Evolutionary conservation across 2,888 invertebrate species (phyloP).

Genomic region (Urechis unicinctus): DNA sequence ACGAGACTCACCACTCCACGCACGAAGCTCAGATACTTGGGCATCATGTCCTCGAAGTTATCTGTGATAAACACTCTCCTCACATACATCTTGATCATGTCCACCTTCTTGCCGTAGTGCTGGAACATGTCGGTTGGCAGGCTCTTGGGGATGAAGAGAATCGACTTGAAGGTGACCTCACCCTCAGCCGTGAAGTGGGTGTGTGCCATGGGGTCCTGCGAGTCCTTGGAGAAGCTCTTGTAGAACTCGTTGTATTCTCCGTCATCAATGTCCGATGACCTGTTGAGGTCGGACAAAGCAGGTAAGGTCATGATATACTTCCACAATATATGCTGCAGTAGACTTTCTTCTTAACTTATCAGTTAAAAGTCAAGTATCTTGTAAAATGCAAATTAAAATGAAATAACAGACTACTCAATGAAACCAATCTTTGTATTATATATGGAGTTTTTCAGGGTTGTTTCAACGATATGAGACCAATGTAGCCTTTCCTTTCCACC

Average conservation of each 20-base stretch:
- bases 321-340: no score
- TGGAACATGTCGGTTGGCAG: constrained; percentile 91
- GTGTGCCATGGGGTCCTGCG: constrained; percentile 73
- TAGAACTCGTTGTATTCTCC: constrained; percentile 93
- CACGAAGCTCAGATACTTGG: constrained; percentile 90
- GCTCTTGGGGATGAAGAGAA: constrained; percentile 84
- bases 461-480: no score
- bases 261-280: constrained; percentile 71
- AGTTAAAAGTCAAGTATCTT: no score
- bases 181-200: constrained; percentile 98
- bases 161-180: constrained; percentile 96
- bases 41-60: constrained; percentile 99
- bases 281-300: constrained; percentile 23
- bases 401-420: no score
- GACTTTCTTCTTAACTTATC: no score
- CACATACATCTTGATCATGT: constrained; percentile 95
- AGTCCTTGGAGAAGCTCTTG: constrained; percentile 86
- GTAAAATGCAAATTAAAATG: no score
- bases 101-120: constrained; percentile 87
- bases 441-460: no score
- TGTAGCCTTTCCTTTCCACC: no score
- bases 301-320: not conserved
- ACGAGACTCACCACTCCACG: constrained; percentile 70
- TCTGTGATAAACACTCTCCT: constrained; percentile 98
- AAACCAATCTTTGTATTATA: no score